phyloP scores from a whole-genome alignment of 2,888 invertebrate species.

The Dastarcus helophoroides region DNA sequence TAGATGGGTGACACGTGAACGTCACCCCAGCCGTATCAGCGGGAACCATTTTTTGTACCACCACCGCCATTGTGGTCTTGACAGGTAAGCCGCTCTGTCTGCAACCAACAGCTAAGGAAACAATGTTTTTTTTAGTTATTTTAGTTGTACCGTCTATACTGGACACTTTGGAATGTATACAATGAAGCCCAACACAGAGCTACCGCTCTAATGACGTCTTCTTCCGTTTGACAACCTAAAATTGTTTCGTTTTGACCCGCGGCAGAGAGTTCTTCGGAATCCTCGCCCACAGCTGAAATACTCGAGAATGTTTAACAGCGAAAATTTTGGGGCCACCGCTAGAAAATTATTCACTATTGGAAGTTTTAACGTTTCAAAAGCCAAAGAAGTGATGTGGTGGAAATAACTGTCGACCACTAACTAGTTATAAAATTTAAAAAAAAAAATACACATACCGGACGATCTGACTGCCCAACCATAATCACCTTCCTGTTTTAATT shows the following conservation, averaged over 20 bases:
- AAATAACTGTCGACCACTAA: too few relatives aligned
- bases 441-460: too few relatives aligned
- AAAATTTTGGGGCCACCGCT: too few relatives aligned
- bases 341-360: too few relatives aligned
- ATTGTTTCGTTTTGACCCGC: constrained; percentile 78
- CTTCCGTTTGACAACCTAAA: constrained; percentile 49
- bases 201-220: constrained; percentile 46
- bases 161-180: constrained; percentile 62
- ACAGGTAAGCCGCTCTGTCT: constrained; percentile 66
- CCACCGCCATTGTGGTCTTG: constrained; percentile 61
- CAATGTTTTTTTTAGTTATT: constrained; percentile 1
- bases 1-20: constrained; percentile 68
- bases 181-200: constrained; percentile 74
- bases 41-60: constrained; percentile 64
- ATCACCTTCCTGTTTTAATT: too few relatives aligned
- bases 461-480: too few relatives aligned
- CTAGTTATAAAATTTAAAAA: too few relatives aligned
- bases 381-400: too few relatives aligned
- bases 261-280: constrained; percentile 65
- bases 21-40: constrained; percentile 66
- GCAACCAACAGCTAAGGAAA: neutral
- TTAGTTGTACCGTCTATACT: constrained; percentile 67
- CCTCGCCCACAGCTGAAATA: constrained; percentile 59
- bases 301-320: neutral
- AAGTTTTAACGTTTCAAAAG: too few relatives aligned